A percentile compares a stretch with the other conserved stretches of the same genome.
Evolutionary conservation across 2,113 vertebrate genomes (phyloP).

Genomic region (Sigmodon hispidus): DNA sequence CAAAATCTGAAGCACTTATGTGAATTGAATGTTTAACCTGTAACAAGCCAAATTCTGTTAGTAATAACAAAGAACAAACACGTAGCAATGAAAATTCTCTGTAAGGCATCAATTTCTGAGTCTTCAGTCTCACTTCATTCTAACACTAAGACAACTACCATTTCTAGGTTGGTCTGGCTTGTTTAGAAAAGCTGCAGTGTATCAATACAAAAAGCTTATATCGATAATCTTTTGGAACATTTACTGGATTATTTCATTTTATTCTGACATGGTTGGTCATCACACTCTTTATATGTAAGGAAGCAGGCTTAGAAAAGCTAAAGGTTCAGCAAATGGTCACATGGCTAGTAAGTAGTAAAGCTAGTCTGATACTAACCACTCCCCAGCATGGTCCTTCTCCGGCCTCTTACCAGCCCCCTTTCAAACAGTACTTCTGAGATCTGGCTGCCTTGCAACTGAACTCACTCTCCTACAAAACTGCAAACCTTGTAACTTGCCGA

Average conservation of each 20-base stretch:
- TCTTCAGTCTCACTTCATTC: slow-evolving; percentile 25
- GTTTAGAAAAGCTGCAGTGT: slow-evolving; percentile 21
- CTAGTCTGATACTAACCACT: not conserved
- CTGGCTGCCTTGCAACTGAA: not conserved
- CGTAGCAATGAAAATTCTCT: slow-evolving; percentile 28
- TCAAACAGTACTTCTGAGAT: not conserved
- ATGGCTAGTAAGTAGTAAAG: not conserved
- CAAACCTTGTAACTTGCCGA: not conserved
- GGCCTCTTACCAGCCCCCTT: not conserved
- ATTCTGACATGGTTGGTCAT: not conserved
- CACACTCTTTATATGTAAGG: slow-evolving; percentile 20
- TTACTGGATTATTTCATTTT: slow-evolving; percentile 29
- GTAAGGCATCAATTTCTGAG: not conserved
- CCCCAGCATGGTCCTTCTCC: not conserved
- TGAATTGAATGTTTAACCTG: not conserved
- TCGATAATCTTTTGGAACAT: not conserved
- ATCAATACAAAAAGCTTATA: slow-evolving; percentile 31
- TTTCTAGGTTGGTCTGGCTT: slow-evolving; percentile 13
- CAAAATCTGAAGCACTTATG: not conserved
- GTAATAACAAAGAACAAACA: slow-evolving; percentile 4
- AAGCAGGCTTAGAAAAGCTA: not conserved
- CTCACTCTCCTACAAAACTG: slow-evolving; percentile 4
- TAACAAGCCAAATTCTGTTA: slow-evolving; percentile 2
- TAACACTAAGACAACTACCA: not conserved
- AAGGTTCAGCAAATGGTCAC: slow-evolving; percentile 13